Evolutionary conservation across 1,140 invertebrate species (phyloP).

Genomic region (Drosophila tani): DNA sequence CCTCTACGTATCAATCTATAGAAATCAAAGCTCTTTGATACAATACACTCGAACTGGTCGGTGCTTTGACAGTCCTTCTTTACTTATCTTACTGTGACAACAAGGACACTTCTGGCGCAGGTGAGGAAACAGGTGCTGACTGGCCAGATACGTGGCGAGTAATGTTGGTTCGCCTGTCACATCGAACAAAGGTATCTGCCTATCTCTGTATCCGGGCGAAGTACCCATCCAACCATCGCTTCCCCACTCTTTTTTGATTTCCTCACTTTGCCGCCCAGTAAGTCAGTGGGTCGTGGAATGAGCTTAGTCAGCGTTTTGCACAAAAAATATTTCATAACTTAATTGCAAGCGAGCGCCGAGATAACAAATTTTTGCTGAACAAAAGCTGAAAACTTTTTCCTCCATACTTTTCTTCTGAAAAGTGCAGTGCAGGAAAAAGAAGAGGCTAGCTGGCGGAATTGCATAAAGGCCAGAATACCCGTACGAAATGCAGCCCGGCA

Average conservation of each 20-base stretch:
- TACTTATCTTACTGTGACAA: slow-evolving; percentile 6
- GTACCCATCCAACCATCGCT: slow-evolving; percentile 1
- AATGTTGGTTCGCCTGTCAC: slow-evolving; percentile 26
- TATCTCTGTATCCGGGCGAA: slow-evolving; percentile 23
- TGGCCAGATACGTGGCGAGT: slow-evolving; percentile 41
- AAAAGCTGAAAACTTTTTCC: slow-evolving; percentile 52
- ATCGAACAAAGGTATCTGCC: slow-evolving; percentile 30
- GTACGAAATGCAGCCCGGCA: slow-evolving; percentile 28
- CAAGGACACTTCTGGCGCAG: slow-evolving; percentile 28
- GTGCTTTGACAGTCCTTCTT: slow-evolving; percentile 6
- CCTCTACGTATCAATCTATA: background rate
- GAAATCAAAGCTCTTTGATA: background rate
- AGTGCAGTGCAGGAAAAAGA: slow-evolving; percentile 25
- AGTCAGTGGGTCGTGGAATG: slow-evolving; percentile 52
- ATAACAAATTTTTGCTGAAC: slow-evolving; percentile 42
- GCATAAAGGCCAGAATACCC: slow-evolving; percentile 54
- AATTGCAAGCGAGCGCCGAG: slow-evolving; percentile 60
- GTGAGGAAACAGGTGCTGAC: slow-evolving; percentile 42
- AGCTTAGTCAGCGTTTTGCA: slow-evolving; percentile 73
- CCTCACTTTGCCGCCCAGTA: slow-evolving; percentile 17
- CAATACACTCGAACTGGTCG: slow-evolving; percentile 7
- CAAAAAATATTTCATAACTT: slow-evolving; percentile 75
- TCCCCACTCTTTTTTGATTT: background rate
- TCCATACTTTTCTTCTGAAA: slow-evolving; percentile 25
- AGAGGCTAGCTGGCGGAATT: slow-evolving; percentile 46